Evolutionary conservation across 2,797 vertebrate species (phyloP).

Genomic region (Parauchenoglanis ngamensis): DNA sequence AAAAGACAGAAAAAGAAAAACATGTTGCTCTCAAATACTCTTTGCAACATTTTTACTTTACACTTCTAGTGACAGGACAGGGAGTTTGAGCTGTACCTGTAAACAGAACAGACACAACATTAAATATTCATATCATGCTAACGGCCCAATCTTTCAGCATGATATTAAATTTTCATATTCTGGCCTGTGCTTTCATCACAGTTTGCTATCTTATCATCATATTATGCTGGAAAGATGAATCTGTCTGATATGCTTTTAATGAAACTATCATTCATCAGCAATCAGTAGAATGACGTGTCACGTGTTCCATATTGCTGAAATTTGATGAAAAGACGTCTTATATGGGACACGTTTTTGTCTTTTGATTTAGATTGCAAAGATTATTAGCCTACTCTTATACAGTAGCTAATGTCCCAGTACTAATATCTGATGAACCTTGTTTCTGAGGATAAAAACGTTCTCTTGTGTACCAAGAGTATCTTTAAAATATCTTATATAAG

Average conservation of each 20-base stretch:
- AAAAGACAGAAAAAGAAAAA: neutral
- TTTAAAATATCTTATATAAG: neutral
- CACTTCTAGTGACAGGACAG: neutral
- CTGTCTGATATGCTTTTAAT: neutral
- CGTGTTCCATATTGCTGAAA: no score
- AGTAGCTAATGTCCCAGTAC: neutral
- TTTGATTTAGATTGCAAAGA: neutral
- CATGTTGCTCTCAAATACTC: neutral
- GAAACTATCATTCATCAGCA: neutral
- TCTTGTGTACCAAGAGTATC: neutral
- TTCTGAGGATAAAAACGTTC: neutral
- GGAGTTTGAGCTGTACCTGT: neutral
- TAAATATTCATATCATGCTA: neutral
- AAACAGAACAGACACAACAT: conserved; percentile 7
- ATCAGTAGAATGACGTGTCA: neutral
- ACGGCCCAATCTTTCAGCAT: neutral
- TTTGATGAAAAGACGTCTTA: no score
- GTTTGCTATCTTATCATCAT: neutral
- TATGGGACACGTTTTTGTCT: neutral
- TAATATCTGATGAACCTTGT: neutral
- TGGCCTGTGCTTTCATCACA: neutral
- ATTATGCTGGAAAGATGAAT: neutral
- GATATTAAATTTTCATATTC: neutral
- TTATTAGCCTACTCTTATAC: neutral
- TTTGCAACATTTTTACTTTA: neutral